Evolutionary conservation across 2,888 invertebrate species (phyloP).

Genomic region (Caenorhabditis doughertyi): DNA sequence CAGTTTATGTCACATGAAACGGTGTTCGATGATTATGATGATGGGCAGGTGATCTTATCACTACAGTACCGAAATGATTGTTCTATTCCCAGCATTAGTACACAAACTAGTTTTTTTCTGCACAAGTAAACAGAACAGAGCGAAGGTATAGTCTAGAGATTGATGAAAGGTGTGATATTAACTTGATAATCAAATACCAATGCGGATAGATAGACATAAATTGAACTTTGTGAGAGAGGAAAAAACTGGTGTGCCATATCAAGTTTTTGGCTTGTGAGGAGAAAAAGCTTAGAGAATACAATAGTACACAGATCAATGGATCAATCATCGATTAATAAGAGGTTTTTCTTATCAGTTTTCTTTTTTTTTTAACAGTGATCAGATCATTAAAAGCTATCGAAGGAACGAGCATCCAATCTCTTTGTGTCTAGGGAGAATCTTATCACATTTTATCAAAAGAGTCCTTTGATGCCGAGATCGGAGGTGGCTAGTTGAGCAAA

Average conservation of each 20-base stretch:
- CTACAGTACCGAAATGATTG: slow-evolving; percentile 26
- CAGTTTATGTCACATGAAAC: slow-evolving; percentile 36
- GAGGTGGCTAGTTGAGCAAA: slow-evolving; percentile 36
- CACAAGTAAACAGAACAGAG: slow-evolving; percentile 21
- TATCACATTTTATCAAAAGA: slow-evolving; percentile 48
- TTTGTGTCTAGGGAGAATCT: slow-evolving; percentile 11
- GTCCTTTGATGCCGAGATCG: slow-evolving; percentile 44
- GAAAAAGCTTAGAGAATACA: not conserved
- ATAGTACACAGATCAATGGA: slow-evolving; percentile 22
- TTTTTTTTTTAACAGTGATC: slow-evolving; percentile 2
- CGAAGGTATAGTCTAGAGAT: slow-evolving; percentile 5
- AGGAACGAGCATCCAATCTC: slow-evolving; percentile 1
- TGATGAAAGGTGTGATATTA: slow-evolving; percentile 38
- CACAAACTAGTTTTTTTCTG: slow-evolving; percentile 20
- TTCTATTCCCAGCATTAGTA: slow-evolving; percentile 33
- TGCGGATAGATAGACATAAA: slow-evolving; percentile 6
- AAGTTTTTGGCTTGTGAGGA: slow-evolving; percentile 23
- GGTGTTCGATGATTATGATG: slow-evolving; percentile 37
- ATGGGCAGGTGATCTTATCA: slow-evolving; percentile 55
- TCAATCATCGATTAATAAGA: slow-evolving; percentile 7
- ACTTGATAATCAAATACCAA: slow-evolving; percentile 18
- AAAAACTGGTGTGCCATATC: slow-evolving; percentile 32
- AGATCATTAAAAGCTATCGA: not conserved
- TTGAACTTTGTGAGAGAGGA: slow-evolving; percentile 25
- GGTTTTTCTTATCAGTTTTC: slow-evolving; percentile 20